Base-by-base conservation (phyloP, 2,888 invertebrate genomes). In the Meta bourneti region DNA sequence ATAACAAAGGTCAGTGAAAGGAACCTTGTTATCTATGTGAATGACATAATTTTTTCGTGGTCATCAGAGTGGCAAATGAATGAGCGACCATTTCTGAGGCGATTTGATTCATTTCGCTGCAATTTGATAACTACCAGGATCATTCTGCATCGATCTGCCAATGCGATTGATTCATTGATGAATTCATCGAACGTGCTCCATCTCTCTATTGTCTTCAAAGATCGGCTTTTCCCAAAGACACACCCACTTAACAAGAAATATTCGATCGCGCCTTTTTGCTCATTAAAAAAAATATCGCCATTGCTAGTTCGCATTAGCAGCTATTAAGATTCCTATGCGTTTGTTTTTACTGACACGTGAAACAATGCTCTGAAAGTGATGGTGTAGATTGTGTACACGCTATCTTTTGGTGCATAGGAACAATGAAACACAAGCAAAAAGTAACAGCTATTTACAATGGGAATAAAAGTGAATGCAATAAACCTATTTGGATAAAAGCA, bases 321-420 rank as follows among this genome's bases (percentile, higher is more conserved):
- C 81, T 70, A 81, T 81, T 70, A 81, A 81, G 69, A 70, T 81
- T 81, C 81, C 70, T 70, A 19, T 6, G 69, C 69, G 49, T 9
- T 49, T 51, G 49, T 51, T 74, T 71, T 51, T 70, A 34, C 82
- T 9, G 49, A 51, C 70, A 71, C 48, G 48, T 49, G 34, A 74
- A 83, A 83, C 83, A 83, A 83, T 83, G 74, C 7, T 16, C 49
- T 19, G 19, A 51, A 71, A 48, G 52, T 19, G 74, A 72, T 83
- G 16, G 34, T 20, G 34, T 8, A 83, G 74, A 83, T 83, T 48
- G 7, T 4, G 7, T 7, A 54, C 83, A 74, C 83, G 83, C 83
- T 8, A 83, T 34, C 71, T 20, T 54, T 52, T 13, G n/a, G 49
- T 49, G n/a, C 51, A 19, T n/a, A n/a, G 49, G n/a, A 71, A 77